These are phyloP conservation scores for Drosophila maculinotata DNA, from an alignment of 2,888 invertebrate species.

Conservation along the genomic window DNA sequence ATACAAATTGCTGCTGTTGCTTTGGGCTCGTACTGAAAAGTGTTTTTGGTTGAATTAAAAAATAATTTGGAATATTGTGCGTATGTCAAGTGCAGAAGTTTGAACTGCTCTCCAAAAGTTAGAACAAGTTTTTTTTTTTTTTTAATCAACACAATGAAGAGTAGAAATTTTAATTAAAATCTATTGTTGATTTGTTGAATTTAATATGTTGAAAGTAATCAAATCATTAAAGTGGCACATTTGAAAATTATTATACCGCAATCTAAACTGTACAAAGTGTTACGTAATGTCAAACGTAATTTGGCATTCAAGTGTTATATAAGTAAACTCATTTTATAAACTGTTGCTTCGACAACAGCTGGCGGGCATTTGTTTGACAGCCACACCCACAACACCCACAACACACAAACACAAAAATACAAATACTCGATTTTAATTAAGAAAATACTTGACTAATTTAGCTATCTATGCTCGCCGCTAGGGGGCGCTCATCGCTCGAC, in stretches of 20 bases:
- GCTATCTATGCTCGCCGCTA: neutral
- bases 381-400: conserved; percentile 3
- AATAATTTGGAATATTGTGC: conserved; percentile 22
- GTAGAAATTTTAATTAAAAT: conserved; percentile 40
- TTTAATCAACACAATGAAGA: conserved; percentile 11
- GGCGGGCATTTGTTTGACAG: neutral
- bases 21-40: conserved; percentile 4
- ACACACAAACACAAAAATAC: conserved; percentile 2
- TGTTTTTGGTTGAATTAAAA: conserved; percentile 7
- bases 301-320: neutral
- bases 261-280: neutral
- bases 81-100: conserved; percentile 41
- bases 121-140: neutral
- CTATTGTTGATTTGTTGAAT: conserved; percentile 13
- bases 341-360: conserved; percentile 3
- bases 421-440: conserved; percentile 62
- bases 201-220: neutral
- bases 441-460: conserved; percentile 41
- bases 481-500: too few species aligned
- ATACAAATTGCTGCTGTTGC: conserved; percentile 26
- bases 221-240: neutral
- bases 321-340: neutral
- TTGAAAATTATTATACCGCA: too few species aligned
- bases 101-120: neutral
- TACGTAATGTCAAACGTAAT: neutral